Evolutionary conservation across 2,113 vertebrate genomes (phyloP), one percentile per base, ranked within the genome.

Genomic region (Atractosteus spatula): DNA sequence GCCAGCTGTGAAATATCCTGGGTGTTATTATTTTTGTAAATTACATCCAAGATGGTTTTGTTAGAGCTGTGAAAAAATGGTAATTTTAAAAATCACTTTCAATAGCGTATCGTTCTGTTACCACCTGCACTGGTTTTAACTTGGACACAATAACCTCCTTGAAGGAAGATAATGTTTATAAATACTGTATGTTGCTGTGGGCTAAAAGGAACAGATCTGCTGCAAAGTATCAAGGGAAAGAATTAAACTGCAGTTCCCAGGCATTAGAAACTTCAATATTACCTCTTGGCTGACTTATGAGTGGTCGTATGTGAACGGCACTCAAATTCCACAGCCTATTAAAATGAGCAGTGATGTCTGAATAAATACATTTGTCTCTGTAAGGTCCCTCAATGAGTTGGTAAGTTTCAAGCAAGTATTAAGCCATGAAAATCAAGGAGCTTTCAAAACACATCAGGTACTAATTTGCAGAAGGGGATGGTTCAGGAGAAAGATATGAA

Each of bases 41-140:
- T 71, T 71, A 71, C 55, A 62, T 17, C 56, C 69, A 56, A 71
- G 69, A 57, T 51, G 57, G 70, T 62, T 71, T 71, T 71, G 70
- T 47, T 71, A 42, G 44, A 65, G 62, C 62, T 42, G 41, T 8
- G 62, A 43, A 10, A 65, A 65, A 42, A 65, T 65, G 62, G 44
- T 42, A 65, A 65, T 65, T 65, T 29, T 65, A 65, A 65, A 29
- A 65, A 42, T 65, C 62, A 43, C 62, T 65, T 43, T 42, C 62
- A 29, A 42, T 12, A 65, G 41, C 62, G 11, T 29, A 29, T 29
- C 29, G 1, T 29, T 42, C 44, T 65, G 62, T 65, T 65, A 42
- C 62, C 62, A 65, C 62, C 70, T 44, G 70, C 54, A 29, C 64
- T 71, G 59, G 51, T 51, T 71, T 63, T 64, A 71, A 71, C 64